phyloP scores from a whole-genome alignment of 2,888 invertebrate species.

The Microctonus hyperodae region DNA sequence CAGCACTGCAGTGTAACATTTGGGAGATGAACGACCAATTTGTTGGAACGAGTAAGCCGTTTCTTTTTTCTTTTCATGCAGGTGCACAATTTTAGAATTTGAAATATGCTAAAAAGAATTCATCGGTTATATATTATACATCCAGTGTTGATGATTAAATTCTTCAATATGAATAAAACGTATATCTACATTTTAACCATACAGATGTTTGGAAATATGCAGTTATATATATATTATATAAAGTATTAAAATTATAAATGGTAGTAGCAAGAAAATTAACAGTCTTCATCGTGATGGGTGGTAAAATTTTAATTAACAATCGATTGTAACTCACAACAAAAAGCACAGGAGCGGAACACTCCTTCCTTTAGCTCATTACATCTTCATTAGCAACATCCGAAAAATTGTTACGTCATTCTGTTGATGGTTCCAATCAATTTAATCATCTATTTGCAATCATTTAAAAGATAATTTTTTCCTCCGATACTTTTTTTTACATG shows the following conservation, averaged over 20 bases:
- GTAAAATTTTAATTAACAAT: conserved; percentile 51
- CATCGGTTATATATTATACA: background rate
- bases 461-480: background rate
- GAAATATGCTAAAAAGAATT: background rate
- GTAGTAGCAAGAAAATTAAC: conserved; percentile 35
- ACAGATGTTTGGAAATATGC: too few species aligned
- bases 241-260: too few species aligned
- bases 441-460: background rate
- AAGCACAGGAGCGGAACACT: background rate
- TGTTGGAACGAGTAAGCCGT: conserved; percentile 20
- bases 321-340: background rate
- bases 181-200: too few species aligned
- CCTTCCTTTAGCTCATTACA: background rate
- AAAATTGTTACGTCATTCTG: conserved; percentile 8
- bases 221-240: too few species aligned
- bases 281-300: conserved; percentile 49
- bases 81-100: background rate
- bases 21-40: conserved; percentile 19
- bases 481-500: background rate
- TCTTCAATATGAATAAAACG: background rate
- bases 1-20: conserved; percentile 1
- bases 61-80: background rate
- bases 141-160: background rate
- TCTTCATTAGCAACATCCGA: background rate
- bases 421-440: background rate